These are phyloP conservation scores for Myiotriccus ornatus DNA, from an alignment of 2,797 vertebrate species.

Conservation along the genomic window DNA sequence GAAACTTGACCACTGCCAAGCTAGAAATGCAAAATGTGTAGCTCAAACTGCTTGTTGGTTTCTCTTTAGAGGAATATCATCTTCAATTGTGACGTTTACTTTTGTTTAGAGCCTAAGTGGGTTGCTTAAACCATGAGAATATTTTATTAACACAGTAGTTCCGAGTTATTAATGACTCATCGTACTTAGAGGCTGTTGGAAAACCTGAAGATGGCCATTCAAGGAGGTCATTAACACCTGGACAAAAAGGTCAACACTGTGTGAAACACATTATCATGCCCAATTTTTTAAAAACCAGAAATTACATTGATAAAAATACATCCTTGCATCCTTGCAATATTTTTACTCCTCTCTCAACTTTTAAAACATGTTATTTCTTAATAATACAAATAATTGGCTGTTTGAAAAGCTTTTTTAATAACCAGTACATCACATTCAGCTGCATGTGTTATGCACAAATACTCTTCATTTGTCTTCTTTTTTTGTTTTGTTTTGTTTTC, in stretches of 20 bases:
- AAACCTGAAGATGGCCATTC: conserved; percentile 46
- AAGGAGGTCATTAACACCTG: conserved; percentile 28
- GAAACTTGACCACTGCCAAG: background rate
- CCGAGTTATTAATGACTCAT: conserved; percentile 22
- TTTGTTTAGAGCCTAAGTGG: conserved; percentile 31
- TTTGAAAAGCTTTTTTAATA: background rate
- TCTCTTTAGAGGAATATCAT: background rate
- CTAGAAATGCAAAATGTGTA: background rate
- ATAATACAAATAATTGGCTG: background rate
- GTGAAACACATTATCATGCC: background rate
- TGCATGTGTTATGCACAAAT: background rate
- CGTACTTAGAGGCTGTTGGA: conserved; percentile 7
- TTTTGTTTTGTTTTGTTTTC: background rate
- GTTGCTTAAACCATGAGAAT: conserved; percentile 17
- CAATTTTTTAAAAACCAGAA: background rate
- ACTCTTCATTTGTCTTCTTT: background rate
- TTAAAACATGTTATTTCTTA: background rate
- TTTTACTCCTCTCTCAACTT: background rate
- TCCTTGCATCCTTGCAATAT: background rate
- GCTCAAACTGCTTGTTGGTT: background rate
- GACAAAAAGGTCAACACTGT: background rate
- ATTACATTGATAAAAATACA: background rate
- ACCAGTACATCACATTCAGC: background rate
- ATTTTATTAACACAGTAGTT: background rate
- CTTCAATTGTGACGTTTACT: conserved; percentile 12